Base-by-base conservation (phyloP, 2,888 invertebrate genomes). In the Vannuccia rotundouncinata region DNA sequence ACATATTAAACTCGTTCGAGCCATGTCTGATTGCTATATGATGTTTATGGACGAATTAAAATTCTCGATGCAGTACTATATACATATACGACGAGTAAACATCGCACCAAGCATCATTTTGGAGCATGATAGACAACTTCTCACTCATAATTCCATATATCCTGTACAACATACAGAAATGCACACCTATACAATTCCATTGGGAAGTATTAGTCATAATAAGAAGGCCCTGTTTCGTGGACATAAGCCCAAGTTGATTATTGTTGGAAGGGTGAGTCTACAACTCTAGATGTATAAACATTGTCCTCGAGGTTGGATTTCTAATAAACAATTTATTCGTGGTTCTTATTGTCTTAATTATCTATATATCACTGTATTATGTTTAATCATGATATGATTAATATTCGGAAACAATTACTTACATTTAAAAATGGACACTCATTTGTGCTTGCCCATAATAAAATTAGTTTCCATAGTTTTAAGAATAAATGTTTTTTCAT, bases 111-210 rank as follows among this genome's bases (percentile, higher is more conserved):
- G 66, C 25, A 66, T 66, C 66, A 66, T 13, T 66, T 66, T 66
- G 66, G 66, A 66, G 25, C 66, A 66, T 66, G 66, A 66, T 17
- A 66, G 66, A 22, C 66, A 66, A 66, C 66, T 66, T 5, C 66
- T 66, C 13, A 66, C 66, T 13, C 75, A 25, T 31, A 75, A 75
- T 75, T 5, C 74, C 22, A 22, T 27, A 27, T 73, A 73, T 73
- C 74, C 74, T 28, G 31, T 75, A 5, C 29, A 75, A 29, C 75
- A 75, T 29, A 75, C 75, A 22, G 75, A 75, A 75, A 75, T 75
- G 31, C 66, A 29, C 29, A 75, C 29, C 31, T 75, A 31, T 75
- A 75, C 75, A 2, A 75, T 75, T 75, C 30, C 75, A 75, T n/a
- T 13, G 31, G 75, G 75, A n/a, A 29, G 31, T 13, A 75, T 31